These are phyloP conservation scores for Diceros bicornis DNA, from an alignment of 2,797 vertebrate species.

Conservation along the genomic window DNA sequence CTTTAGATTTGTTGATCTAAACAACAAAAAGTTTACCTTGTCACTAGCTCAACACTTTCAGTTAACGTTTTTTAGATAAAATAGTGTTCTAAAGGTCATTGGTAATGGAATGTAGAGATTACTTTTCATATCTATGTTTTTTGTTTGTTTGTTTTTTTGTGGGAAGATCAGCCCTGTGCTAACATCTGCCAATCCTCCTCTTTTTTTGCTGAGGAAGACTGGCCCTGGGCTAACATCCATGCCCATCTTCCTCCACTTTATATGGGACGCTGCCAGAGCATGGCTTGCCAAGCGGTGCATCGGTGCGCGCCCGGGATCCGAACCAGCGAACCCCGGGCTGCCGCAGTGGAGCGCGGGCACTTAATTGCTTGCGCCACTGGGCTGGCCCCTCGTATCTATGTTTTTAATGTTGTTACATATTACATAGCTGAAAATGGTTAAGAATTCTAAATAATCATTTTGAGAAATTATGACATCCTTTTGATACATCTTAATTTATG, in stretches of 20 bases:
- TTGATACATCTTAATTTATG: slow-evolving; percentile 49
- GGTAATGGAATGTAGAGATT: neutral
- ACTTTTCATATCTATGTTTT: neutral
- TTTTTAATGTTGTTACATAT: neutral
- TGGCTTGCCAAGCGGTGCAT: too few species aligned
- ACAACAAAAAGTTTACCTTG: neutral
- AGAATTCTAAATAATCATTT: slow-evolving; percentile 29
- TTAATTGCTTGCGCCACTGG: too few species aligned
- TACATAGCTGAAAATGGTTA: slow-evolving; percentile 35
- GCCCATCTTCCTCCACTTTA: too few species aligned
- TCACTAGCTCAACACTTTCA: slow-evolving; percentile 15
- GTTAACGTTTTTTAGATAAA: slow-evolving; percentile 26
- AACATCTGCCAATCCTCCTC: too few species aligned
- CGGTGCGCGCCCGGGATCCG: too few species aligned
- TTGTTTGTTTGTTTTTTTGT: neutral
- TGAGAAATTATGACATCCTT: slow-evolving; percentile 36
- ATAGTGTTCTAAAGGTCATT: slow-evolving; percentile 1
- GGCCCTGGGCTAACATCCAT: too few species aligned
- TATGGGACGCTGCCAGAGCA: too few species aligned
- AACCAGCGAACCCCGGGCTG: too few species aligned
- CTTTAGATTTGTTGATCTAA: slow-evolving; percentile 19
- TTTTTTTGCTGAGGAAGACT: too few species aligned
- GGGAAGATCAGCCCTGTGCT: too few species aligned
- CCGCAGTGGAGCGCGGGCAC: too few species aligned
- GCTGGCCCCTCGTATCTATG: neutral